These are phyloP conservation scores for Maconellicoccus hirsutus DNA, from an alignment of 1,140 invertebrate genomes.

Conservation along the genomic window DNA sequence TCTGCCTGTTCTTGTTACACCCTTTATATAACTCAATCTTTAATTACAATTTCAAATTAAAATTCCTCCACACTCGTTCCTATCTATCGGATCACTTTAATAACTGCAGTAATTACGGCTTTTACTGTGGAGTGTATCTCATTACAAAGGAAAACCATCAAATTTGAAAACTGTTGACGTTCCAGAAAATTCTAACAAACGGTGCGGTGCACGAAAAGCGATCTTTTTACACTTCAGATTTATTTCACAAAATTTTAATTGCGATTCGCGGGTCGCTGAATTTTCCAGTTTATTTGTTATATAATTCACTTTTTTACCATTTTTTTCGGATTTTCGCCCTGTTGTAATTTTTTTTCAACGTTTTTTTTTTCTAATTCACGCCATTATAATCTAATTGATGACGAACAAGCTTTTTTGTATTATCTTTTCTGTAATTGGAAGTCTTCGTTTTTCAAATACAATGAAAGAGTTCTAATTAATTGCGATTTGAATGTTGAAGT, in stretches of 20 bases:
- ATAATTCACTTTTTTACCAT: background rate
- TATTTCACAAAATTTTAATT: conserved; percentile 6
- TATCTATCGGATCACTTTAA: conserved; percentile 11
- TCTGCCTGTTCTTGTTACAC: conserved; percentile 3
- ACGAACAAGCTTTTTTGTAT: background rate
- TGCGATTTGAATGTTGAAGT: background rate
- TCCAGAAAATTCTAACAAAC: conserved; percentile 17
- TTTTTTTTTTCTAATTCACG: background rate
- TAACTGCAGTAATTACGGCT: conserved; percentile 20
- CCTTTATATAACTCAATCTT: conserved; percentile 21
- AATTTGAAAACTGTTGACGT: conserved; percentile 22
- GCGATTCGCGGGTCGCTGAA: conserved; percentile 6
- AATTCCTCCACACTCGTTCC: conserved; percentile 12
- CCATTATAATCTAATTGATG: background rate
- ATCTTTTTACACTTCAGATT: background rate
- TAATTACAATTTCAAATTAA: conserved; percentile 23
- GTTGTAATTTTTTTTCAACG: background rate
- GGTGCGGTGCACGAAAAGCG: background rate
- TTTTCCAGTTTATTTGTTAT: background rate
- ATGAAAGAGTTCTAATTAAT: background rate
- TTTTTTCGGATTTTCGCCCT: background rate
- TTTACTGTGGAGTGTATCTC: conserved; percentile 1
- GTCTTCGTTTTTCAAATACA: background rate
- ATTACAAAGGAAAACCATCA: conserved; percentile 21
- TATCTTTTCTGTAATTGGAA: background rate